A percentile compares a stretch with the other conserved stretches of the same genome.
These are phyloP conservation scores for Scartelaos histophorus DNA, from an alignment of 2,113 vertebrate species.

Conservation along the genomic window DNA sequence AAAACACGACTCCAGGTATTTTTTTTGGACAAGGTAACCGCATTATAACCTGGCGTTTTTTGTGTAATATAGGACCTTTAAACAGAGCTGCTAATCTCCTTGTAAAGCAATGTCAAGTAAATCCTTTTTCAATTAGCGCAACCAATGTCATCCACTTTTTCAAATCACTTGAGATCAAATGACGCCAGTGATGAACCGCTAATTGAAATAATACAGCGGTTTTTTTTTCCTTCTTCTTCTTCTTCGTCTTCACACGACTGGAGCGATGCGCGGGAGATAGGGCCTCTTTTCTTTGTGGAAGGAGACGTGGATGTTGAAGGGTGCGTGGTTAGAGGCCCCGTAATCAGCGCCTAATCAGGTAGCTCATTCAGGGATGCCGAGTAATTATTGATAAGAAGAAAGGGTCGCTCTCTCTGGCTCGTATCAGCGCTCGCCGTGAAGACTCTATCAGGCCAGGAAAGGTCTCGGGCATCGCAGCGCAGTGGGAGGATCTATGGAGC, in stretches of 20 bases:
- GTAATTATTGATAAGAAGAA: constrained; percentile 72
- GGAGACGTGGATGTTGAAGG: constrained; percentile 62
- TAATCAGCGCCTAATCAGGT: constrained; percentile 71
- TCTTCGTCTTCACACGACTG: constrained; percentile 27
- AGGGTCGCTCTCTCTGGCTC: constrained; percentile 43
- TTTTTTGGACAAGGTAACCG: too few relatives aligned
- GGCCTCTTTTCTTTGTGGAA: constrained; percentile 55
- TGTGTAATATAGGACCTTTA: too few relatives aligned
- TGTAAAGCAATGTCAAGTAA: neutral
- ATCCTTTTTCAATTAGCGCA: constrained; percentile 1
- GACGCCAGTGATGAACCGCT: constrained; percentile 40
- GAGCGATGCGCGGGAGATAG: constrained; percentile 68
- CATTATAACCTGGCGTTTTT: too few relatives aligned
- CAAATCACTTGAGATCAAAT: constrained; percentile 27
- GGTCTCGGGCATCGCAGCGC: constrained; percentile 44
- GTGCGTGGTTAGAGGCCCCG: constrained; percentile 54
- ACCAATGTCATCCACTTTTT: constrained; percentile 40
- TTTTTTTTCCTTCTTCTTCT: constrained; percentile 30
- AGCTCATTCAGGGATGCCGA: constrained; percentile 65
- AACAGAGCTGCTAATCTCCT: neutral
- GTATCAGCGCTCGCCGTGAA: constrained; percentile 41
- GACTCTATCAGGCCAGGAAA: constrained; percentile 53
- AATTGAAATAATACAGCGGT: constrained; percentile 74
- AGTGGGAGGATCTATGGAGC: constrained; percentile 50
- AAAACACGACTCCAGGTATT: too few relatives aligned